Evolutionary conservation across 2,888 invertebrate genomes (phyloP), one percentile per base, ranked within the genome.

Genomic region (Spicauda simplicius): DNA sequence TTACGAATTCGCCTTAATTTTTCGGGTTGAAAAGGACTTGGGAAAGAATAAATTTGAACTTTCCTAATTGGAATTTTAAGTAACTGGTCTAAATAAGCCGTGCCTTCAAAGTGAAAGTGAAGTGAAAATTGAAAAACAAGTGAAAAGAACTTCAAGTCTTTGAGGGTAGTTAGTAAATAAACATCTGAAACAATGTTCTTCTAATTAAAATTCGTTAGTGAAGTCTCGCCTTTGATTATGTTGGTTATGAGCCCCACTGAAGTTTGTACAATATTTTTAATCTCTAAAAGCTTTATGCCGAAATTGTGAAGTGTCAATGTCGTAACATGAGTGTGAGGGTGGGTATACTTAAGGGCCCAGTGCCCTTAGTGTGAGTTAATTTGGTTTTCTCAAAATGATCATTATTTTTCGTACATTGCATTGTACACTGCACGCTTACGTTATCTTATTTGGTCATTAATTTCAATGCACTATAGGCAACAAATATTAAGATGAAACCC

Each of bases 31-130:
- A 37, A 61, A 53, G 37, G 60, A 16, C 33, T 57, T 11, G 30
- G 2, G 41, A 52, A 65, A 58, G 64, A 65, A 65, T 59, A 65
- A 58, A 65, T 59, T 65, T 58, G 25, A 58, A 65, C 65, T 65
- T 65, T 20, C 41, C 25, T 65, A 65, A 65, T 65, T 65, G 58
- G 58, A 65, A 59, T 65, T 65, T 59, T 54, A 59, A 59, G 53
- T 59, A 65, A 65, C 65, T 41, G 20, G 25, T 45, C 30, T 18
- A 65, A 65, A 59, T 53, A 53, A 58, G 25, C 62, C 33, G 25
- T 25, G 25, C 25, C 25, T 25, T 52, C 57, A 57, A 64, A 64
- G 57, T 64, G 11, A 57, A 18, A 57, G 33, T 19, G 33, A 20
- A 37, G 33, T 56, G 37, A 33, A 19, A 41, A 54, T 50, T 64